These are phyloP conservation scores for Manis pentadactyla DNA, from an alignment of 2,797 vertebrate genomes.

Conservation along the genomic window DNA sequence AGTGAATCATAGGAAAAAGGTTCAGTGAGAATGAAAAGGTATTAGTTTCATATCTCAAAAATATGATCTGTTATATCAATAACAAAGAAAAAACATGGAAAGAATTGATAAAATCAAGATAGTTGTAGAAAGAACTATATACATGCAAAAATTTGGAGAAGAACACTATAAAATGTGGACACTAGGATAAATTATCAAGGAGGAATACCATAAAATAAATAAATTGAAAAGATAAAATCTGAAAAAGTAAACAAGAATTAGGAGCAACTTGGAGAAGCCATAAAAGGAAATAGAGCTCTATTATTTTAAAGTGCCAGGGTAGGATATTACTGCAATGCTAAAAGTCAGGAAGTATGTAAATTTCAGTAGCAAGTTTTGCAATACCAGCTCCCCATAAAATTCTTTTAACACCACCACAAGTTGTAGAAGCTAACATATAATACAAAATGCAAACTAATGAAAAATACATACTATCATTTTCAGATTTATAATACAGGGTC, in stretches of 20 bases:
- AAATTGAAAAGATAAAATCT: constrained; percentile 74
- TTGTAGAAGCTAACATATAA: neutral
- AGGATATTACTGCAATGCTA: constrained; percentile 52
- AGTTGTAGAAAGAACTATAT: constrained; percentile 24
- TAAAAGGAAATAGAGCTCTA: constrained; percentile 78
- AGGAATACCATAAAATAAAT: constrained; percentile 68
- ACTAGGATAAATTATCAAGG: constrained; percentile 53
- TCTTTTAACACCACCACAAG: neutral
- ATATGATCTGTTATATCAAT: constrained; percentile 13
- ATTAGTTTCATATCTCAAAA: constrained; percentile 60
- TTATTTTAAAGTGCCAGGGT: constrained; percentile 70
- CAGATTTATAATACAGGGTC: neutral
- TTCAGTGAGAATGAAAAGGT: constrained; percentile 21
- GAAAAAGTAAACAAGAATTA: constrained; percentile 75
- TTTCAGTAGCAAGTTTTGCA: constrained; percentile 67
- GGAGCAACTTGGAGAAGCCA: constrained; percentile 62
- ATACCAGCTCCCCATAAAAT: constrained; percentile 30
- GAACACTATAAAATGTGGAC: constrained; percentile 57
- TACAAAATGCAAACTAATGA: constrained; percentile 56
- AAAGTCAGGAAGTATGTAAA: constrained; percentile 70
- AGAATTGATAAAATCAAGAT: constrained; percentile 24
- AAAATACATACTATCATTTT: neutral
- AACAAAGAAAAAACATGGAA: constrained; percentile 15
- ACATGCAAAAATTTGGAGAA: constrained; percentile 48
- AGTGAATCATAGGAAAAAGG: neutral